Conservation (phyloP, 2,113 vertebrate species). For the Platysteira castanea region DNA sequence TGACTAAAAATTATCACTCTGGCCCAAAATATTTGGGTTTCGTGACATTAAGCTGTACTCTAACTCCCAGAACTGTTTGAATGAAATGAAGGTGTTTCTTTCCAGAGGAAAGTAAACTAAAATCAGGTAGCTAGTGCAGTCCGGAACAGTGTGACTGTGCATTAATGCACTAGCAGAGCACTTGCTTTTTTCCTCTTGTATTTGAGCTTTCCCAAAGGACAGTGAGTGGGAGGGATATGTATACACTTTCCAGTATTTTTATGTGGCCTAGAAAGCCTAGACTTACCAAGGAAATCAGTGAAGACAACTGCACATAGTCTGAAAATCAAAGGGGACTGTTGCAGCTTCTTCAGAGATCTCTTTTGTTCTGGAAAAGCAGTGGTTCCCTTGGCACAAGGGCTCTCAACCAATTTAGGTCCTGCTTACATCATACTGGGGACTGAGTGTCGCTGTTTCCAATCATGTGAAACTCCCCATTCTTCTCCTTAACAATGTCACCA, state of each 20-base stretch:
- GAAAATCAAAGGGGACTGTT: background rate
- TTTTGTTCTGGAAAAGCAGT: background rate
- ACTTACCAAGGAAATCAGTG: background rate
- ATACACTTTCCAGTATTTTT: background rate
- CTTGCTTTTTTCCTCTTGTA: background rate
- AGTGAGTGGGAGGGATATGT: background rate
- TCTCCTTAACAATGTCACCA: background rate
- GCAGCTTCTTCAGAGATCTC: background rate
- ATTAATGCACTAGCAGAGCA: background rate
- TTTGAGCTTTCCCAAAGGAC: background rate
- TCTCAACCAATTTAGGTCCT: background rate
- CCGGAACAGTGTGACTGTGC: background rate
- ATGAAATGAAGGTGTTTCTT: background rate
- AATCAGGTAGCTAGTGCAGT: background rate
- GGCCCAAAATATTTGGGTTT: background rate
- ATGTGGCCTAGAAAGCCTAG: background rate
- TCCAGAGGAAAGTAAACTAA: background rate
- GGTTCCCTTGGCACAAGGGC: background rate
- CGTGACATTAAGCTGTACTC: background rate
- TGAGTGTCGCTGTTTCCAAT: background rate
- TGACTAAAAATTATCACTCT: background rate
- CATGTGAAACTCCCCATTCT: background rate
- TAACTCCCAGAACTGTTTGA: background rate
- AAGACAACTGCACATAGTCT: accelerated
- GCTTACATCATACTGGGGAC: background rate